A percentile compares a stretch with the other conserved stretches of the same genome.
Evolutionary conservation across 2,797 vertebrate genomes (phyloP).

Genomic region (Galagoides demidoff): DNA sequence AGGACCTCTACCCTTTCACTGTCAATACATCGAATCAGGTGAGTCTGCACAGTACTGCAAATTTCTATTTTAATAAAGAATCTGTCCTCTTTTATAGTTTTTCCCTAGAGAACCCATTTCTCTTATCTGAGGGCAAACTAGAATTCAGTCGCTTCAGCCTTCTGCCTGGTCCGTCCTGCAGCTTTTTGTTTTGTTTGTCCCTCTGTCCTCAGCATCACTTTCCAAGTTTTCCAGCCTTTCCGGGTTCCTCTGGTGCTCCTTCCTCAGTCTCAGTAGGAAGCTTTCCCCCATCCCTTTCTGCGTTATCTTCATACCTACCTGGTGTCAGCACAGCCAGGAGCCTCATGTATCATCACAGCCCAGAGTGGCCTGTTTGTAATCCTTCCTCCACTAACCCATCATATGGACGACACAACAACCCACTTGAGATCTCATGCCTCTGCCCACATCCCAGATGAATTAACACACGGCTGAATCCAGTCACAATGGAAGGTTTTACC

Average conservation of each 20-base stretch:
- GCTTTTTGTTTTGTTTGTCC: not conserved
- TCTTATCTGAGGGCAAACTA: not conserved
- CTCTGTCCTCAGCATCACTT: not conserved
- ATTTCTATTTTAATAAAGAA: not conserved
- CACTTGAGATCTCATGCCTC: not conserved
- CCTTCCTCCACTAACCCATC: not conserved
- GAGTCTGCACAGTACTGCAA: constrained; percentile 56
- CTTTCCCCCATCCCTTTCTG: not conserved
- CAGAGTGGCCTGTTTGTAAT: not conserved
- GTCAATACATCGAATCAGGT: constrained; percentile 96
- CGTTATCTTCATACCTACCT: not conserved
- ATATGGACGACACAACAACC: not conserved
- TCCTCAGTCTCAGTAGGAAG: not conserved
- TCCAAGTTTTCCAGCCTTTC: not conserved
- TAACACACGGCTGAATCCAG: not conserved
- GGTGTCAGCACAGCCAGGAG: not conserved
- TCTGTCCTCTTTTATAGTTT: not conserved
- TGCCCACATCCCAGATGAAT: not conserved
- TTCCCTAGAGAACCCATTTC: not conserved
- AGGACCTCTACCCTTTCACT: constrained; percentile 96
- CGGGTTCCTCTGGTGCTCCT: not conserved
- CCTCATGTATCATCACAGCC: not conserved
- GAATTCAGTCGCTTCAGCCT: not conserved
- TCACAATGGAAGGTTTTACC: not conserved
- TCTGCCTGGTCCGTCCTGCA: not conserved